Evolutionary conservation across 2,113 vertebrate species (phyloP), one percentile per base, ranked within the genome.

Genomic region (Erythrocercus mccallii): DNA sequence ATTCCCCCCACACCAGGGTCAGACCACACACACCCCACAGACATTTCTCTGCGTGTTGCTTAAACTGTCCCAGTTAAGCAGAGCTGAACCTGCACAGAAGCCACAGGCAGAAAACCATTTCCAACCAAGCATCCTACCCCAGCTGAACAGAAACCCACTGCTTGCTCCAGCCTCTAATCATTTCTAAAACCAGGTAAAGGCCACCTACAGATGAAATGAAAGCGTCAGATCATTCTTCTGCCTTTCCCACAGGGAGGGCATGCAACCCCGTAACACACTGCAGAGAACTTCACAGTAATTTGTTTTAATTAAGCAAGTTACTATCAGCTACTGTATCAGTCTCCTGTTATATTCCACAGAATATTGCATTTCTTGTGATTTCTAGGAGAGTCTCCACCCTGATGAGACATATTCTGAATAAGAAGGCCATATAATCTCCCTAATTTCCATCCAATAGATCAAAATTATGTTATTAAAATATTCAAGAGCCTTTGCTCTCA

Each of bases 401-500:
- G 66, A 51, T 31, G 40, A 90, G 40, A 58, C 33, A n/a, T 8
- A 88, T 10, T 79, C 81, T 50, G 33, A 54, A 19, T 51, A 33
- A 62, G 16, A 81, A 27, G 45, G 37, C 25, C n/a, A 19, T 5
- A 50, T 28, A 30, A 57, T 77, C 54, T 45, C 45, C 33, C 6
- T n/a, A 78, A 69, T 42, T 77, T 62, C 71, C n/a, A 48, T 5
- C 42, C 61, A 82, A 66, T 3, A 56, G 25, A 90, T 76, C 62
- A 90, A 62, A 92, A 78, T 81, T n/a, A 51, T 2, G 3, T 21
- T 71, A 79, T 44, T 74, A 48, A 89, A 96, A 91, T 81, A 95
- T 60, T 88, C 60, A 79, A 72, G 69, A 95, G 47, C 37, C 61
- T 94, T 82, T 86, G 38, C 31, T 80, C 80, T 90, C 62, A 80